Percentiles rank a stretch among this genome's conserved stretches.
These are phyloP conservation scores for Hesperia comma DNA, from an alignment of 2,888 invertebrate species.

Conservation along the genomic window DNA sequence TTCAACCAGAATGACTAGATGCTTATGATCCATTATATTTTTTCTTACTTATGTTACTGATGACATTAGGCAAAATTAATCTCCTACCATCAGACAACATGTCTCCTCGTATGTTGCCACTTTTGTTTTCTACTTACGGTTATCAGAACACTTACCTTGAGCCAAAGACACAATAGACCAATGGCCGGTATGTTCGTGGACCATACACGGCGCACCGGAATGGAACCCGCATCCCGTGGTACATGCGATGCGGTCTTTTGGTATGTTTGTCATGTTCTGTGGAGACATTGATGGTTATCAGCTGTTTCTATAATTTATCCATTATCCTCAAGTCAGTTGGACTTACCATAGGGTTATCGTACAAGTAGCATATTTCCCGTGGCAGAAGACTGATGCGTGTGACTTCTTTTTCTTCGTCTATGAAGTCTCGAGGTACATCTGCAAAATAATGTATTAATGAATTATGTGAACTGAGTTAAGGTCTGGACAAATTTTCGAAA, in stretches of 20 bases:
- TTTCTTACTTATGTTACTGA: no score
- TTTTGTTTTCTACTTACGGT: no score
- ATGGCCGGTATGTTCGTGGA: constrained; percentile 74
- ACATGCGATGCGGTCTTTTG: constrained; percentile 57
- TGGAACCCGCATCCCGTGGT: constrained; percentile 69
- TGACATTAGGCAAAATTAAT: no score
- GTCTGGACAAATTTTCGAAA: no score
- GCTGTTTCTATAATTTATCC: no score
- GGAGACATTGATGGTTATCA: not conserved
- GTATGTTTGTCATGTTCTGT: constrained; percentile 54
- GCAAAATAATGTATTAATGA: constrained; percentile 21
- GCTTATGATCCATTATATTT: no score
- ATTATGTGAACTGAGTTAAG: no score
- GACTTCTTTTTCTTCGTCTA: constrained; percentile 69
- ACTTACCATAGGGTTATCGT: constrained; percentile 49
- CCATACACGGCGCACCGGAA: constrained; percentile 68
- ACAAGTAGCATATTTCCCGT: constrained; percentile 62
- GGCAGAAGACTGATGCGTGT: constrained; percentile 54
- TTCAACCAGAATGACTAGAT: no score
- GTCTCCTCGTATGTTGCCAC: no score
- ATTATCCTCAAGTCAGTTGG: no score
- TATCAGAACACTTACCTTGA: constrained; percentile 52
- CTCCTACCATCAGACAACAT: no score
- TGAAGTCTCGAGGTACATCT: constrained; percentile 73
- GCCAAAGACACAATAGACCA: constrained; percentile 67